Base-by-base conservation (phyloP, 2,797 vertebrate genomes). In the Phrynocephalus vlangalii region DNA sequence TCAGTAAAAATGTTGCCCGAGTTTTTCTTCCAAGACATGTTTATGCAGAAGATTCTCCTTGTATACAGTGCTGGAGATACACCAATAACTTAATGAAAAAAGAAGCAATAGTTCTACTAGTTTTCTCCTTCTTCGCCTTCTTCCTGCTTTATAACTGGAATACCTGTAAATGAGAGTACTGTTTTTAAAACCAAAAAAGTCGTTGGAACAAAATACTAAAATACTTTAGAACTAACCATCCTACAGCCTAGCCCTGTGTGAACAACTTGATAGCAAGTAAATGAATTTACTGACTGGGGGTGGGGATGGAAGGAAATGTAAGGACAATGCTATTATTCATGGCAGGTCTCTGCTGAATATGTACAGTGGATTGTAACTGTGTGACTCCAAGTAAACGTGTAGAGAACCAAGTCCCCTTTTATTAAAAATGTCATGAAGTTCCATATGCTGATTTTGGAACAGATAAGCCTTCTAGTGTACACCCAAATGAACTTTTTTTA, bases 101-200 rank as follows among this genome's bases (percentile, higher is more conserved):
- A 92, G 8, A 89, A 82, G 3, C 89, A 94, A 93, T 68, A 38
- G 50, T 86, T 38, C 73, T 79, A 77, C 97, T 97, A 98, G 94
- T 95, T 97, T 82, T 96, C 97, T 93, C 88, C 96, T 44, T 98
- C 98, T 71, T 98, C 98, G 1, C 98, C 98, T 28, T 97, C 97
- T 48, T 98, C 98, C 48, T 96, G 94, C 95, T 98, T 99, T 95
- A 99, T 98, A 93, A 99, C 96, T 26, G 97, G 97, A 13, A 94
- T 98, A 89, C 98, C 99, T 99, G 93, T 86, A 79, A 44, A 89
- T 15, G 26, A 68, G 8, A 88, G 66, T 24, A 20, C 44, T 24
- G 8, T 70, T n/a, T 30, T 52, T 70, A 24, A 26, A 68, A 81
- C 30, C 83, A 79, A 87, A 73, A 10, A 76, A 66, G 88, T 86